phyloP scores from a whole-genome alignment of 2,888 invertebrate genomes.

The Seladonia tumulorum region DNA sequence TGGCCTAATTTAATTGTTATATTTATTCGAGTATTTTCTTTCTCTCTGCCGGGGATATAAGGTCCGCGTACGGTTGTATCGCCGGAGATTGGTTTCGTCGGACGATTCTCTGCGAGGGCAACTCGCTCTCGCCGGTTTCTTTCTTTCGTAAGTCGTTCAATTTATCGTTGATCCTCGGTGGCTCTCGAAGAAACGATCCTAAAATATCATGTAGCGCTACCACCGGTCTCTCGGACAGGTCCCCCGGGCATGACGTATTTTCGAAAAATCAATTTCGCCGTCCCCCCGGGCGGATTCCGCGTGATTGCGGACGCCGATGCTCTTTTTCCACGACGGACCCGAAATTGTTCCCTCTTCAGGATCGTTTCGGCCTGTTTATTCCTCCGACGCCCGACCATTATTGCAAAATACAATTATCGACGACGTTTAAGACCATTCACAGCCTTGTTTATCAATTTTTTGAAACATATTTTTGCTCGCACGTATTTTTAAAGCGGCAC shows the following conservation, averaged over 20 bases:
- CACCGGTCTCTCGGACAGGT: slow-evolving; percentile 30
- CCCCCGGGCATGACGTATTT: slow-evolving; percentile 63
- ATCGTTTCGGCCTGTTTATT: slow-evolving; percentile 65
- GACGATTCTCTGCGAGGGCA: slow-evolving; percentile 21
- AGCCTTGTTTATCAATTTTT: background rate
- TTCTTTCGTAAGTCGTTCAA: slow-evolving; percentile 49
- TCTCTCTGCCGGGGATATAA: too few species aligned
- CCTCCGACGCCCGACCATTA: background rate
- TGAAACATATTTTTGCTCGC: background rate
- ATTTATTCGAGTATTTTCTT: background rate
- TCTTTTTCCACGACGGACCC: slow-evolving; percentile 36
- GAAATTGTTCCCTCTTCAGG: slow-evolving; percentile 50
- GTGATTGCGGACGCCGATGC: slow-evolving; percentile 51
- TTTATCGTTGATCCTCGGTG: slow-evolving; percentile 62
- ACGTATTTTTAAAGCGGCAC: background rate
- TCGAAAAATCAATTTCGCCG: slow-evolving; percentile 72
- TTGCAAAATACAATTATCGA: background rate
- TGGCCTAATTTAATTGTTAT: background rate
- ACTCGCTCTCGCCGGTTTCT: slow-evolving; percentile 12
- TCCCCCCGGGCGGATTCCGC: slow-evolving; percentile 55
- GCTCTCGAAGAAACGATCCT: slow-evolving; percentile 45
- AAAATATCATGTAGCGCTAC: slow-evolving; percentile 44
- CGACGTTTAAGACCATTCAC: background rate
- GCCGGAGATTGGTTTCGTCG: slow-evolving; percentile 14
- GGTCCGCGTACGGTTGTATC: background rate